Evolutionary conservation across 2,113 vertebrate genomes (phyloP).

Genomic region (Nipponia nippon): DNA sequence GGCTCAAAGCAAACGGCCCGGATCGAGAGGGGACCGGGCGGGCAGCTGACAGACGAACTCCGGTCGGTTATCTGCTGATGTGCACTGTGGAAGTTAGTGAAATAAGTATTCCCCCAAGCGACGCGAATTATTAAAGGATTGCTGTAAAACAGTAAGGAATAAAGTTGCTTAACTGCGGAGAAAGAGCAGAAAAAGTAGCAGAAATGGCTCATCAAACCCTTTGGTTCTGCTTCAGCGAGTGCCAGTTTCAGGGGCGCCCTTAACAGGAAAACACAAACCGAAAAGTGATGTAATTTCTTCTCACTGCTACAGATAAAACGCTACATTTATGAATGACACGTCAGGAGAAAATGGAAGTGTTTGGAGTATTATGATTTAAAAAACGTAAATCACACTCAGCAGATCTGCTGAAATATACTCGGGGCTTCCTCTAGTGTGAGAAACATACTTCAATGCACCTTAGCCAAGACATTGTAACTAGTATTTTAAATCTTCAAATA

Average conservation of each 20-base stretch:
- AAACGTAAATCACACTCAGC: not conserved
- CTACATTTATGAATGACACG: not conserved
- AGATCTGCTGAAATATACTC: not conserved
- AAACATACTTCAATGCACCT: not conserved
- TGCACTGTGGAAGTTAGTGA: accelerated
- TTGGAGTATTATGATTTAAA: not conserved
- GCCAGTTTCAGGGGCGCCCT: not conserved
- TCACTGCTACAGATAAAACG: not conserved
- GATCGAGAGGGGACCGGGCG: too few species aligned
- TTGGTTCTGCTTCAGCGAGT: not conserved
- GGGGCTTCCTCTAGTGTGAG: not conserved
- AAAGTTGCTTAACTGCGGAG: not conserved
- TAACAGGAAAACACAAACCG: not conserved
- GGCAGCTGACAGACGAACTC: not conserved
- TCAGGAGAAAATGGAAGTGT: not conserved
- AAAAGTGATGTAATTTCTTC: not conserved
- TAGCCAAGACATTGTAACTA: not conserved
- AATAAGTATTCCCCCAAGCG: not conserved
- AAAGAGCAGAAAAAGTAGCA: not conserved
- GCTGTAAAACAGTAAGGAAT: not conserved
- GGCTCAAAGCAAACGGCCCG: not conserved
- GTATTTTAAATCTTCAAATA: not conserved
- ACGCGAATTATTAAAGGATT: not conserved
- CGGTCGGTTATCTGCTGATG: accelerated
- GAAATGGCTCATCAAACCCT: not conserved